Percentiles rank a stretch among this genome's conserved stretches.
phyloP scores from a whole-genome alignment of 2,888 invertebrate genomes.

The Tethea ocularis region DNA sequence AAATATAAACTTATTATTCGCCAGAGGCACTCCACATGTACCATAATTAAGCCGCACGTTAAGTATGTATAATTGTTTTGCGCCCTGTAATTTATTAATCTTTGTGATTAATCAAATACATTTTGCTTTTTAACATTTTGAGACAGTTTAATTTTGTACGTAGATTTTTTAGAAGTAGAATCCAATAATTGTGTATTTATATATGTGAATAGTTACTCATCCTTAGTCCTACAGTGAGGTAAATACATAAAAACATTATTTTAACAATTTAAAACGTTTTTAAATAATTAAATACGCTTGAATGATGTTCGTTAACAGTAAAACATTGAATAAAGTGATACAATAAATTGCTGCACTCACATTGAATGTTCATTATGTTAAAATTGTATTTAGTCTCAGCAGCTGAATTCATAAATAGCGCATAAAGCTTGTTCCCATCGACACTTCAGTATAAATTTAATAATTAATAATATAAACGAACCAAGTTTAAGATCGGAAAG shows the following conservation, averaged over 20 bases:
- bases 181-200: too few species aligned
- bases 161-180: too few species aligned
- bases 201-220: too few species aligned
- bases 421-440: slow-evolving; percentile 33
- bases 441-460: slow-evolving; percentile 45
- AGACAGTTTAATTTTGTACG: too few species aligned
- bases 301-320: slow-evolving; percentile 7
- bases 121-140: background rate
- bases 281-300: slow-evolving; percentile 14
- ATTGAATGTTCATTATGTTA: background rate
- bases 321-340: background rate
- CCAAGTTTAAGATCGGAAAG: slow-evolving; percentile 48
- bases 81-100: slow-evolving; percentile 57
- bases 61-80: slow-evolving; percentile 60
- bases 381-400: background rate
- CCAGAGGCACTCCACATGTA: slow-evolving; percentile 36
- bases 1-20: slow-evolving; percentile 27
- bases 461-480: slow-evolving; percentile 56
- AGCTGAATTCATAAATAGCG: slow-evolving; percentile 9
- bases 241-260: background rate
- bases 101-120: slow-evolving; percentile 36
- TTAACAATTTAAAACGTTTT: background rate
- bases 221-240: too few species aligned
- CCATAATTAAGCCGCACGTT: slow-evolving; percentile 59
- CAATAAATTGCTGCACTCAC: background rate